These are phyloP conservation scores for Zeugodacus cucurbitae DNA, from an alignment of 1,140 invertebrate species.

Conservation along the genomic window DNA sequence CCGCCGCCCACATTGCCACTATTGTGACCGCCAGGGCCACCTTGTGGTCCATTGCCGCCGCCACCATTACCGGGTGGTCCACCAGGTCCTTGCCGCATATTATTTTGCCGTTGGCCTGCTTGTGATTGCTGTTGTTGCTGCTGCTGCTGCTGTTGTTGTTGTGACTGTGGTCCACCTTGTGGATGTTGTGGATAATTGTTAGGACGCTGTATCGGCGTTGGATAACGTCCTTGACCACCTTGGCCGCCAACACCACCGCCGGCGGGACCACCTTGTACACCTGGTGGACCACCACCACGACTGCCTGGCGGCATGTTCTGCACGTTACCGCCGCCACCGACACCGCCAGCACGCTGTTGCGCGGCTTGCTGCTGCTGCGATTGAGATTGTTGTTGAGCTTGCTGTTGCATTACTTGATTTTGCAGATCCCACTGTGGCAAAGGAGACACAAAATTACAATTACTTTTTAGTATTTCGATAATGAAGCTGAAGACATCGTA, in stretches of 20 bases:
- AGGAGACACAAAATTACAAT: background rate
- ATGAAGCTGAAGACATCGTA: too few relatives aligned
- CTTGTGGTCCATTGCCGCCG: conserved; percentile 52
- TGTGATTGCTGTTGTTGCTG: conserved; percentile 63
- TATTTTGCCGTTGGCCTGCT: conserved; percentile 59
- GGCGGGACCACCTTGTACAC: conserved; percentile 49
- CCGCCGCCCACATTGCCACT: conserved; percentile 38
- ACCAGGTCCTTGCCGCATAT: conserved; percentile 52
- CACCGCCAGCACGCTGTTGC: conserved; percentile 53
- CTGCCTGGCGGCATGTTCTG: conserved; percentile 46
- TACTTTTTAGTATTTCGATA: background rate
- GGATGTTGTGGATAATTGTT: conserved; percentile 68
- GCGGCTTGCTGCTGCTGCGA: conserved; percentile 52
- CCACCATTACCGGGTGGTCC: conserved; percentile 50
- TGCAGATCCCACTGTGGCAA: conserved; percentile 61
- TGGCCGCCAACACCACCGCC: conserved; percentile 52
- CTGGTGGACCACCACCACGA: conserved; percentile 57
- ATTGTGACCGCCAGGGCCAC: conserved; percentile 52
- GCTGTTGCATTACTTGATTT: conserved; percentile 68
- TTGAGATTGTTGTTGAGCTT: conserved; percentile 65
- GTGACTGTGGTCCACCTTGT: conserved; percentile 56
- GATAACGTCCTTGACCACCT: conserved; percentile 61
- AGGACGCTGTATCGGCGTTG: conserved; percentile 65
- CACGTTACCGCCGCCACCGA: conserved; percentile 46
- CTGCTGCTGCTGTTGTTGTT: conserved; percentile 60